Conservation (phyloP, 2,113 vertebrate species). For the Thunnus maccoyii region DNA sequence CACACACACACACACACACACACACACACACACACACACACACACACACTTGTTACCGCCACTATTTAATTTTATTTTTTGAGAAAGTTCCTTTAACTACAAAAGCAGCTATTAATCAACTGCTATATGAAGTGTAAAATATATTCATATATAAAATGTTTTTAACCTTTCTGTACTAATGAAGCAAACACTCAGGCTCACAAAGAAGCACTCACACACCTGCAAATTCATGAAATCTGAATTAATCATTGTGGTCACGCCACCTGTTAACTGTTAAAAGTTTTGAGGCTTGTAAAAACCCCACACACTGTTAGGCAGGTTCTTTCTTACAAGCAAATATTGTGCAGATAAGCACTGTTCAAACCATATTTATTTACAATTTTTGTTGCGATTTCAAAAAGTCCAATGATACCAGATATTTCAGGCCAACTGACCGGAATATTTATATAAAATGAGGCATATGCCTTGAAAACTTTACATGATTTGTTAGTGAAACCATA, state of each 20-base stretch:
- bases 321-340: background rate
- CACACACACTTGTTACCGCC: constrained; percentile 23
- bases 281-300: constrained; percentile 3
- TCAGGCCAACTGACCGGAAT: background rate
- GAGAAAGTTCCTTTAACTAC: background rate
- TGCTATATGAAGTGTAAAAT: background rate
- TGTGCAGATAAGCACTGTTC: background rate
- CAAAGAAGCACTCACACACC: constrained; percentile 47
- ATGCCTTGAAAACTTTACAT: background rate
- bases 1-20: constrained; percentile 52
- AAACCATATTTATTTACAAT: background rate
- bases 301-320: background rate
- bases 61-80: background rate
- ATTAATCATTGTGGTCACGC: constrained; percentile 9
- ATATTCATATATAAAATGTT: constrained; percentile 7
- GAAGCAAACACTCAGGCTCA: constrained; percentile 27
- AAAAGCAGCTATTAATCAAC: constrained; percentile 5
- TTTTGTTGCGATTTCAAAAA: background rate
- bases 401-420: background rate
- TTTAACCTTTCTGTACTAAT: background rate
- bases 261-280: background rate
- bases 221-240: constrained; percentile 21
- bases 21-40: constrained; percentile 39
- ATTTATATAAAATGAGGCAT: background rate
- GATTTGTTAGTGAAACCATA: background rate